A percentile compares a stretch with the other conserved stretches of the same genome.
Evolutionary conservation across 2,113 vertebrate genomes (phyloP).

Genomic region (Pachyramphus minor): DNA sequence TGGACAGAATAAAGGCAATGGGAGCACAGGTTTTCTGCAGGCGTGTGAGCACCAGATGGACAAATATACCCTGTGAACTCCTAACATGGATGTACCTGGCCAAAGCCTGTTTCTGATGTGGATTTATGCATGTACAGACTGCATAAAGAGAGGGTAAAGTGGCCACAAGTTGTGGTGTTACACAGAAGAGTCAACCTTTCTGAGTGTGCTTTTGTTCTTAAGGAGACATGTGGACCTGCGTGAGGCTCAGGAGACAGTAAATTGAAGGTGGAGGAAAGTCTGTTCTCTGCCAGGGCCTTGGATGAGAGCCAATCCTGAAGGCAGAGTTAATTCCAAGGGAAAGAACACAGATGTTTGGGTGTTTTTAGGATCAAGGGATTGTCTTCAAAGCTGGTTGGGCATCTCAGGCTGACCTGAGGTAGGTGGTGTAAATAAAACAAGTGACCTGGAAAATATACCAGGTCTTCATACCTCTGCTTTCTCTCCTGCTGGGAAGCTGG

Average conservation of each 20-base stretch:
- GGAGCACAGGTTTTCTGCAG: not conserved
- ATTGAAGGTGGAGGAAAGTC: not conserved
- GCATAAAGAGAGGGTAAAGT: not conserved
- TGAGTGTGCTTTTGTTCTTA: not conserved
- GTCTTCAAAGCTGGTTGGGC: slow-evolving; percentile 16
- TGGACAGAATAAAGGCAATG: not conserved
- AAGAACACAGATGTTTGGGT: not conserved
- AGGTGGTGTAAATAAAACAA: not conserved
- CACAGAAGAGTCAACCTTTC: not conserved
- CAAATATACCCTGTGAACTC: not conserved
- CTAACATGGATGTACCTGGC: not conserved
- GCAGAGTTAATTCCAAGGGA: not conserved
- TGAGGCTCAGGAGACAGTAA: not conserved
- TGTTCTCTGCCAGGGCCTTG: not conserved
- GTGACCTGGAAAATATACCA: not conserved
- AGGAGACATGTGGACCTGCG: not conserved
- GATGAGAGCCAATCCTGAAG: not conserved
- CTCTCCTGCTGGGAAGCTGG: not conserved
- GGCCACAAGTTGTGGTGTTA: not conserved
- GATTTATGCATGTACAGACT: not conserved
- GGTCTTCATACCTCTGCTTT: not conserved
- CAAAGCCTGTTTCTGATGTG: not conserved
- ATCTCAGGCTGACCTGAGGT: not conserved
- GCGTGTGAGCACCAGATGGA: not conserved
- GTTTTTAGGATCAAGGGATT: slow-evolving; percentile 13